phyloP scores from a whole-genome alignment of 2,113 vertebrate genomes.

The Chamaetylas fuelleborni region DNA sequence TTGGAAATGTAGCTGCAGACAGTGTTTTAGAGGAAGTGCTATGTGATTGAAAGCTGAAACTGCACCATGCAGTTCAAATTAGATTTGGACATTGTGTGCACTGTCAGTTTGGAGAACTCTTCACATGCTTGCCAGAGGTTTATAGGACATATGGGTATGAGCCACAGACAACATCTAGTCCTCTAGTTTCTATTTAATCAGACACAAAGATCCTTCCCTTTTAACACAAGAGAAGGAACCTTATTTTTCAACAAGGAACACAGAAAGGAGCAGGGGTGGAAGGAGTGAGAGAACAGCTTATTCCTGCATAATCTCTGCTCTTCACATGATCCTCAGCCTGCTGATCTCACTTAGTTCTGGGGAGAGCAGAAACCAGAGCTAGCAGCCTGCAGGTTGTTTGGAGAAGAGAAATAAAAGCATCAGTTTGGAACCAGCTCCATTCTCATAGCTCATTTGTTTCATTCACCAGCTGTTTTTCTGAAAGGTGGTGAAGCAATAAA shows the following conservation, averaged over 20 bases:
- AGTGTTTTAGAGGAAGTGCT: constrained; percentile 35
- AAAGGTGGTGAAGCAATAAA: constrained; percentile 38
- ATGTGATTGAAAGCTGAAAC: constrained; percentile 49
- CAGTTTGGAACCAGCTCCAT: neutral
- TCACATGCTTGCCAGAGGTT: constrained; percentile 32
- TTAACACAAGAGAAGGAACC: neutral
- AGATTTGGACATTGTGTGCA: constrained; percentile 40
- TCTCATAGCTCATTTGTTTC: constrained; percentile 18
- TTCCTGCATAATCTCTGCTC: neutral
- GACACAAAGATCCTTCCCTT: neutral
- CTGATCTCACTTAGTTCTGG: constrained; percentile 9
- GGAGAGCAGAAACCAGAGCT: neutral
- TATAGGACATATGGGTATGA: constrained; percentile 27
- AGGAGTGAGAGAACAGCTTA: constrained; percentile 1
- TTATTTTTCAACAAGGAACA: neutral
- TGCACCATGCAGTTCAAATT: constrained; percentile 46
- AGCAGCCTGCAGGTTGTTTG: constrained; percentile 12
- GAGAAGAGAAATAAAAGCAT: constrained; percentile 3
- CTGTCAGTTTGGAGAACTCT: constrained; percentile 33
- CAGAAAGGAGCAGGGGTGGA: neutral
- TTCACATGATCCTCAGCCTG: constrained; percentile 2
- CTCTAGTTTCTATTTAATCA: constrained; percentile 1
- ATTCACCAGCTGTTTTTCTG: constrained; percentile 16
- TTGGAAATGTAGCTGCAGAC: constrained; percentile 48
- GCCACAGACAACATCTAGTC: constrained; percentile 11